phyloP scores from a whole-genome alignment of 2,888 invertebrate genomes.

The Polyommatus icarus region DNA sequence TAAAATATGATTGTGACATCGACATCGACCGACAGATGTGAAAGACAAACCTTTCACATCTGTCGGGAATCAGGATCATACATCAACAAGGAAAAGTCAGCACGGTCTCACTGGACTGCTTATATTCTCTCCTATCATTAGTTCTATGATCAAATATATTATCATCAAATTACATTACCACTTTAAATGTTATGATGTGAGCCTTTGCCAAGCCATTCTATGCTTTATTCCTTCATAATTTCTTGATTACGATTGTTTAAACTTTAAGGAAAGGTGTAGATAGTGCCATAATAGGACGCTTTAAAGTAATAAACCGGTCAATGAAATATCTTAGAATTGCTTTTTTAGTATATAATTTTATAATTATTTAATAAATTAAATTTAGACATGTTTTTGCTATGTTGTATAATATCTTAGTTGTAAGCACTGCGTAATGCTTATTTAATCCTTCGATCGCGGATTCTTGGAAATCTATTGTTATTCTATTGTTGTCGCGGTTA shows the following conservation, averaged over 20 bases:
- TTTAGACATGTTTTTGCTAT: no score
- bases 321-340: not conserved
- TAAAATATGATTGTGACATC: no score
- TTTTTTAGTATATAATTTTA: not conserved
- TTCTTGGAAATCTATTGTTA: no score
- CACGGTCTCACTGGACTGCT: not conserved
- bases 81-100: not conserved
- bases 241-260: not conserved
- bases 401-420: no score
- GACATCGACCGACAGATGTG: no score
- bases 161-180: slow-evolving; percentile 3
- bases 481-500: no score
- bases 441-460: no score
- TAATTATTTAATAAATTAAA: not conserved
- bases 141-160: not conserved
- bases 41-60: no score
- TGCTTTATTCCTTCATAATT: not conserved
- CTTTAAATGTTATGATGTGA: not conserved
- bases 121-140: not conserved
- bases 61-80: no score
- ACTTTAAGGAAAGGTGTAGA: not conserved
- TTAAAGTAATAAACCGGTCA: not conserved
- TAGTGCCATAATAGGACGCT: not conserved
- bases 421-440: no score
- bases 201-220: not conserved